Base-by-base conservation (phyloP, 2,113 vertebrate genomes). In the Ammodytes dubius region DNA sequence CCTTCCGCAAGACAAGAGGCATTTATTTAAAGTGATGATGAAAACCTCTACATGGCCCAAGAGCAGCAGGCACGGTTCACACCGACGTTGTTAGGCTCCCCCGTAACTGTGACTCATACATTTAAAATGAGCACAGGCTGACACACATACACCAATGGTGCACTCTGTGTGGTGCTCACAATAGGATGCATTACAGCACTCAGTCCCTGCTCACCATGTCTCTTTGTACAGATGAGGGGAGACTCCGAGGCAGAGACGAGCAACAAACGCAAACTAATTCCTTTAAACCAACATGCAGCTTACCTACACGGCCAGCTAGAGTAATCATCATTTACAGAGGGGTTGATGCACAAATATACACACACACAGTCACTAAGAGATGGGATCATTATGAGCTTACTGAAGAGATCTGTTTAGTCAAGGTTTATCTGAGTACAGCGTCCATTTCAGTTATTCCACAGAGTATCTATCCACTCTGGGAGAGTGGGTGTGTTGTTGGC, bases 401-500 rank as follows among this genome's bases (percentile, higher is more conserved):
- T 59, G 71, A 64, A 65, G 77, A 70, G 82, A 50, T 56, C 58
- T 66, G 78, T 89, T 91, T 90, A 77, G 70, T 83, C 53, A 74
- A 86, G 82, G 82, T 87, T 90, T 91, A 88, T 82, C 70, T 65
- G 53, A 74, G 68, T 56, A 77, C 79, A 71, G 74, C 63, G 10
- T 74, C 54, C 78, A 74, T 76, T 82, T 75, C 53, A 80, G 46
- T 77, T 57, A 68, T 81, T 84, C 65, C 75, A 64, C 70, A 46
- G 37, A 72, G 57, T 77, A 85, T 87, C 61, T 77, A 85, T 87
- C 61, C 65, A 89, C 75, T 82, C 70, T 19, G 71, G 14, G n/a
- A 52, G 63, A 49, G 35, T 6, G 56, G 74, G 17, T 63, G 60
- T 69, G 80, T 56, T 80, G 57, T 72, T 66, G 68, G 68, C 74